These are phyloP conservation scores for Sturmia bella DNA, from an alignment of 2,888 invertebrate genomes.

Conservation along the genomic window DNA sequence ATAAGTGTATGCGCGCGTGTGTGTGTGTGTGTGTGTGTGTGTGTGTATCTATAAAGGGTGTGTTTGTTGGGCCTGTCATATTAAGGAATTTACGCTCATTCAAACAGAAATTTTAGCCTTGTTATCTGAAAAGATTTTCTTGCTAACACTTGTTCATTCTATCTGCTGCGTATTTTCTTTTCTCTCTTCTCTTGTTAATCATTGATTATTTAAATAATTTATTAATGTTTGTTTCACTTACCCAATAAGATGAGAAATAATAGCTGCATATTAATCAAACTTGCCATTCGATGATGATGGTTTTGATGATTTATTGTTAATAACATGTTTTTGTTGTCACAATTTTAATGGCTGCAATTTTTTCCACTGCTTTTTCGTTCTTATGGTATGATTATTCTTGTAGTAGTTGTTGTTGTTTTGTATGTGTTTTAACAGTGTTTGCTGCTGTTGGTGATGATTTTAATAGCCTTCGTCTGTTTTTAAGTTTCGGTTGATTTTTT, in stretches of 20 bases:
- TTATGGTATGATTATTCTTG: neutral
- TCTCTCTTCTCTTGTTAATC: neutral
- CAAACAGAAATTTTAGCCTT: too few species aligned
- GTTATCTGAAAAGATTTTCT: neutral
- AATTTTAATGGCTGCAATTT: conserved; percentile 26
- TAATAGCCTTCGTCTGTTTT: conserved; percentile 62
- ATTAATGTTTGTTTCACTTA: conserved; percentile 57
- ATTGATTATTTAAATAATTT: conserved; percentile 4
- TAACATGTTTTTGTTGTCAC: conserved; percentile 57
- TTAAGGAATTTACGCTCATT: too few species aligned
- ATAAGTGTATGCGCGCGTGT: too few species aligned
- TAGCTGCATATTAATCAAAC: conserved; percentile 69
- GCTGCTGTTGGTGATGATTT: conserved; percentile 48
- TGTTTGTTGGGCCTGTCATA: too few species aligned
- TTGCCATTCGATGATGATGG: conserved; percentile 66
- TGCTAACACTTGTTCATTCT: conserved; percentile 36
- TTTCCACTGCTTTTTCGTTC: neutral
- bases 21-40: too few species aligned
- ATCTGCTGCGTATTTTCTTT: neutral
- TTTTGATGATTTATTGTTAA: conserved; percentile 65
- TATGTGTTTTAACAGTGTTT: conserved; percentile 23
- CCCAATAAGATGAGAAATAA: conserved; percentile 68
- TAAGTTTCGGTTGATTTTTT: conserved; percentile 61
- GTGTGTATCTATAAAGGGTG: too few species aligned
- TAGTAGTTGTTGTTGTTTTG: conserved; percentile 24